A percentile compares a stretch with the other conserved stretches of the same genome.
Evolutionary conservation across 2,113 vertebrate genomes (phyloP).

Genomic region (Otocyon megalotis): DNA sequence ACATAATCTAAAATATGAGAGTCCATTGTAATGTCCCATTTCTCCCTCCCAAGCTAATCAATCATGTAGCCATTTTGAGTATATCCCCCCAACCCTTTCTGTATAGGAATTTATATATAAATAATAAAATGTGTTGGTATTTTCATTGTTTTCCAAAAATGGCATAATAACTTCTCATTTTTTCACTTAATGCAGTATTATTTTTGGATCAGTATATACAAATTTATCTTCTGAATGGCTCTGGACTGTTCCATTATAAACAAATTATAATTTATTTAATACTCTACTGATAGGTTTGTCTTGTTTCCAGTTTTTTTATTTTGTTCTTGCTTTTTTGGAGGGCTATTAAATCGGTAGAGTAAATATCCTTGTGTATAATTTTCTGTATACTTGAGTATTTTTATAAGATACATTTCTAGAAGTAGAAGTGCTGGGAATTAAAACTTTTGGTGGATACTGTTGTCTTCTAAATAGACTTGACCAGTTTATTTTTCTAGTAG

Average conservation of each 20-base stretch:
- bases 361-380: not conserved
- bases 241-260: not conserved
- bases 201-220: conserved; percentile 25
- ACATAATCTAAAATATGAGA: conserved; percentile 3
- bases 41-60: not conserved
- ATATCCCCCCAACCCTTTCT: not conserved
- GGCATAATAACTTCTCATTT: not conserved
- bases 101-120: not conserved
- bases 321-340: not conserved
- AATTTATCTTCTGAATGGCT: conserved; percentile 13
- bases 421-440: not conserved
- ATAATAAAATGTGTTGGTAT: not conserved
- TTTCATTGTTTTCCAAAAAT: conserved; percentile 43
- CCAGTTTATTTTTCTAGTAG: not conserved
- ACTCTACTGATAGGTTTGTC: not conserved
- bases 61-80: not conserved
- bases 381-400: not conserved
- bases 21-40: not conserved
- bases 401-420: conserved; percentile 12
- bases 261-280: conserved; percentile 33
- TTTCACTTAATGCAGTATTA: not conserved
- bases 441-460: not conserved
- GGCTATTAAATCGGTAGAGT: not conserved
- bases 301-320: conserved; percentile 32
- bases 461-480: not conserved